phyloP scores from a whole-genome alignment of 2,113 vertebrate genomes.

The Stomatorhinus ivindoensis region DNA sequence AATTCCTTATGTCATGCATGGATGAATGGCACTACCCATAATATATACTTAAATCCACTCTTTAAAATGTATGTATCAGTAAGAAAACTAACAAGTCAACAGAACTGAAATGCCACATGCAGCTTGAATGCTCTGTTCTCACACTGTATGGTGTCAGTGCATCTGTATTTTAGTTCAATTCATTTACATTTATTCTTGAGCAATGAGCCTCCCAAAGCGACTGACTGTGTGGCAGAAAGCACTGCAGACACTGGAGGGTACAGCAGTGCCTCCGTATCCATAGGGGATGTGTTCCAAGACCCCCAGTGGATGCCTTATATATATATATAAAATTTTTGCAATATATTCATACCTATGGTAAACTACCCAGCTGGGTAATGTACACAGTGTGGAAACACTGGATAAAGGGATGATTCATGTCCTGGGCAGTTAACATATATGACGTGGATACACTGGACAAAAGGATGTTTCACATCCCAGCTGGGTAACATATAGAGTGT shows the following conservation, averaged over 20 bases:
- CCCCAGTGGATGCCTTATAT: background rate
- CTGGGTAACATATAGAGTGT: background rate
- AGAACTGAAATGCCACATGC: background rate
- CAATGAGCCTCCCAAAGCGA: background rate
- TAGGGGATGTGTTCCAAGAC: background rate
- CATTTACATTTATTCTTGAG: background rate
- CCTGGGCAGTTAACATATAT: background rate
- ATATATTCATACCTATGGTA: background rate
- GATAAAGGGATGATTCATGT: background rate
- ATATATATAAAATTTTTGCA: too few relatives aligned
- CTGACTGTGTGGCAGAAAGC: background rate
- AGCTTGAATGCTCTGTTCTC: background rate
- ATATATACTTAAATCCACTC: background rate
- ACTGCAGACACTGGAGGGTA: background rate
- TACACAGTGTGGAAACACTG: background rate
- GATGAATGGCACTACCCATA: background rate
- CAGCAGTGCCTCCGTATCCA: background rate
- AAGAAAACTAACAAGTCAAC: background rate
- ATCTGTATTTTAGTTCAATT: background rate
- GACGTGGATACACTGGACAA: background rate
- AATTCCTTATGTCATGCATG: background rate
- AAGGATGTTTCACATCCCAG: background rate
- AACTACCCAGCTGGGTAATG: background rate
- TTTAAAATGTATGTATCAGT: background rate
- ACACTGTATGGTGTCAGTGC: background rate